Evolutionary conservation across 2,888 invertebrate genomes (phyloP).

Genomic region (Pelosia muscerda): DNA sequence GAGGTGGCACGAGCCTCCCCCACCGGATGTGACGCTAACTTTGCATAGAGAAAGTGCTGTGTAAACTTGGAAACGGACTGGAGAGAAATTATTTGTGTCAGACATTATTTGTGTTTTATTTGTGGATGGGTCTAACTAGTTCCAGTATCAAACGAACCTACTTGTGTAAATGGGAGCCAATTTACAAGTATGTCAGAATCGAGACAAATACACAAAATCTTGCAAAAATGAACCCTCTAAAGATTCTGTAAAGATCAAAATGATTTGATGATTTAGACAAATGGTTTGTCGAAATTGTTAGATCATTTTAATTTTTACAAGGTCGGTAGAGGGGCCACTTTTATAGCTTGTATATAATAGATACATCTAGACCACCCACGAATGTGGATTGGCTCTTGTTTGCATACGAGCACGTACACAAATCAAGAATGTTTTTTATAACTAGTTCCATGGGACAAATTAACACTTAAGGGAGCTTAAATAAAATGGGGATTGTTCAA

Average conservation of each 20-base stretch:
- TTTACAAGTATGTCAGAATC: too few species aligned
- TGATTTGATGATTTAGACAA: too few species aligned
- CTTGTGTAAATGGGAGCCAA: too few species aligned
- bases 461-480: background rate
- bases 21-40: conserved; percentile 80
- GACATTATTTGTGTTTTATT: conserved; percentile 1
- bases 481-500: background rate
- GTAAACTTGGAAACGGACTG: conserved; percentile 14
- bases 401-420: too few species aligned
- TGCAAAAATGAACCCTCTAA: too few species aligned
- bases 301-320: too few species aligned
- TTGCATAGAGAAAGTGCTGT: conserved; percentile 79
- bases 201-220: too few species aligned
- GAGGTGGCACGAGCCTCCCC: conserved; percentile 71
- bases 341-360: too few species aligned
- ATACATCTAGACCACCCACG: background rate
- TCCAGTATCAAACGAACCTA: background rate
- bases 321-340: too few species aligned
- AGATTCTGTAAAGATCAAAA: too few species aligned
- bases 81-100: conserved; percentile 9
- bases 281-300: too few species aligned
- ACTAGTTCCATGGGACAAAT: background rate
- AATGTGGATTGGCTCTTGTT: background rate
- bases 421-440: too few species aligned
- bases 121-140: background rate